Percentiles rank a stretch among this genome's conserved stretches.
These are phyloP conservation scores for Canis aureus DNA, from an alignment of 2,113 vertebrate species.

Conservation along the genomic window DNA sequence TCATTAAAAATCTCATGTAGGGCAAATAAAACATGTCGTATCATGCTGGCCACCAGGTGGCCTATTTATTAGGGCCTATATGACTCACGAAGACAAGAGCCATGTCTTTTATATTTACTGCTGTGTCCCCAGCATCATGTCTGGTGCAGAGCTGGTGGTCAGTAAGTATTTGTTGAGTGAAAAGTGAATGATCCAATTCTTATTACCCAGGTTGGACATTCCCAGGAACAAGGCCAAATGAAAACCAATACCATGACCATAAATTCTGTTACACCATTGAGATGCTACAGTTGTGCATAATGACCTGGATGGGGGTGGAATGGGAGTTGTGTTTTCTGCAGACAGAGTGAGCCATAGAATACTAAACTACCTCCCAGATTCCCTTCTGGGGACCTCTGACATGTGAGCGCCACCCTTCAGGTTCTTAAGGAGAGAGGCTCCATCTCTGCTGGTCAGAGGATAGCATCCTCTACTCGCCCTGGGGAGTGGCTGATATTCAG, in stretches of 20 bases:
- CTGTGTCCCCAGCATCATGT: neutral
- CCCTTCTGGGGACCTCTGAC: neutral
- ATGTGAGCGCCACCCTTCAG: neutral
- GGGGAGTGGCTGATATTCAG: neutral
- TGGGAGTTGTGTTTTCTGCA: neutral
- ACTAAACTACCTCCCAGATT: neutral
- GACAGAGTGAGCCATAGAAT: neutral
- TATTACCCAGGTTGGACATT: neutral
- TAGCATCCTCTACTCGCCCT: neutral
- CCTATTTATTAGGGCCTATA: neutral
- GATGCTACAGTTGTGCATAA: neutral
- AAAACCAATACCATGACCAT: neutral
- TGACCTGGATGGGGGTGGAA: neutral
- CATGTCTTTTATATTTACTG: neutral
- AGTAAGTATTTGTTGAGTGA: slow-evolving; percentile 18
- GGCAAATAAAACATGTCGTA: neutral
- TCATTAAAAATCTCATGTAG: slow-evolving; percentile 16
- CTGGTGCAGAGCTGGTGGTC: neutral
- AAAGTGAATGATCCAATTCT: slow-evolving; percentile 51
- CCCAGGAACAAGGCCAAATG: neutral
- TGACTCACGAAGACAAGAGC: neutral
- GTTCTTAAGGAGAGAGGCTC: neutral
- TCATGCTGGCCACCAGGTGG: neutral
- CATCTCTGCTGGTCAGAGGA: neutral
- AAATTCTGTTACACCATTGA: neutral